Conservation (phyloP, 1,140 invertebrate species). For the Hestina assimilis region DNA sequence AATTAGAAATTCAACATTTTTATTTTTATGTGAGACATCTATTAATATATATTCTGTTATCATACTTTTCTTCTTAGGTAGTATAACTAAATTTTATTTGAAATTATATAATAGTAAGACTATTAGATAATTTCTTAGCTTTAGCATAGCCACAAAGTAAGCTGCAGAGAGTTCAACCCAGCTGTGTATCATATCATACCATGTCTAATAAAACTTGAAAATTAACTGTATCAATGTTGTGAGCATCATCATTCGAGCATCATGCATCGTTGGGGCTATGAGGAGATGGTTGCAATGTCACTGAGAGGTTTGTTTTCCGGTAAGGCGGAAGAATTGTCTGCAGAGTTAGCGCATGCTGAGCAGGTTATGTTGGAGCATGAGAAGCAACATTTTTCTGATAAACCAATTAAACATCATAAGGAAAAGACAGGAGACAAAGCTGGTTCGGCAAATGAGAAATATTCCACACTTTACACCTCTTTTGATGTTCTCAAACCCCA, state of each 20-base stretch:
- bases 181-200: constrained; percentile 15
- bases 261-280: constrained; percentile 48
- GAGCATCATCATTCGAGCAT: constrained; percentile 47
- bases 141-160: constrained; percentile 8
- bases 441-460: constrained; percentile 68
- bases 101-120: too few species aligned
- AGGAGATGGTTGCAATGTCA: constrained; percentile 44
- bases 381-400: constrained; percentile 68
- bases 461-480: constrained; percentile 76
- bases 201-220: constrained; percentile 35
- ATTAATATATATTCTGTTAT: too few species aligned
- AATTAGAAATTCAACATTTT: too few species aligned
- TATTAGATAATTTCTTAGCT: background rate
- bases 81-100: too few species aligned
- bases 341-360: constrained; percentile 75
- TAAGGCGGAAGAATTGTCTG: constrained; percentile 77
- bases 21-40: too few species aligned
- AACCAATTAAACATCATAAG: constrained; percentile 60
- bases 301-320: constrained; percentile 74
- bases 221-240: constrained; percentile 41
- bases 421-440: constrained; percentile 43
- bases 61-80: too few species aligned
- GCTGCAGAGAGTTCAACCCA: background rate
- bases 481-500: constrained; percentile 78
- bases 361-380: constrained; percentile 75